These are phyloP conservation scores for Allobates femoralis DNA, from an alignment of 2,797 vertebrate genomes.

Conservation along the genomic window DNA sequence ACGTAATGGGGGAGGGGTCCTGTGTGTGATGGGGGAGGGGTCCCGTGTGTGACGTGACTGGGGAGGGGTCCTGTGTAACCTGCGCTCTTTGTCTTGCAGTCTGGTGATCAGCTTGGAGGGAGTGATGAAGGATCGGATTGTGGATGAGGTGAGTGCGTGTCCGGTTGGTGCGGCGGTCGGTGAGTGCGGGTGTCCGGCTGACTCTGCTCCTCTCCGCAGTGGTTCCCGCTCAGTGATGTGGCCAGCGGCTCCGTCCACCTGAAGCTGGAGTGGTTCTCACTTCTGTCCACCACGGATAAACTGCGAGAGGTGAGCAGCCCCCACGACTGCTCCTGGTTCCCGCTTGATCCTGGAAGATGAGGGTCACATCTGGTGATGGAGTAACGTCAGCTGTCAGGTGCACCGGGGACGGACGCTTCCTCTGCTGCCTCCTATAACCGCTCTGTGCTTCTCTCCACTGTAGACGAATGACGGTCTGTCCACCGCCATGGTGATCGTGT, in stretches of 20 bases:
- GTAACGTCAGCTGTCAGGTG: no score
- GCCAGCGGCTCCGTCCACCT: constrained; percentile 83
- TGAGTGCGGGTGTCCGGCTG: neutral
- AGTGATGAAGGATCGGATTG: constrained; percentile 83
- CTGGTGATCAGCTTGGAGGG: constrained; percentile 85
- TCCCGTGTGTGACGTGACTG: neutral
- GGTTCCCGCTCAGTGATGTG: constrained; percentile 84
- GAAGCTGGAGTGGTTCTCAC: constrained; percentile 90
- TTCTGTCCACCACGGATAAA: constrained; percentile 76
- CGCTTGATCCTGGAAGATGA: no score
- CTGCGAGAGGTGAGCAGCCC: constrained; percentile 76
- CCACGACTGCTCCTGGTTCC: neutral
- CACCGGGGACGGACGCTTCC: no score
- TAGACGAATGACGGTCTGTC: constrained; percentile 81
- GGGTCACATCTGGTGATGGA: no score
- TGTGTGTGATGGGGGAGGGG: neutral
- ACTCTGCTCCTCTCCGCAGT: constrained; percentile 75
- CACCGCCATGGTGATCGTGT: constrained; percentile 90
- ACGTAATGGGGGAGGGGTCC: neutral
- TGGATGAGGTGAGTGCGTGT: constrained; percentile 83
- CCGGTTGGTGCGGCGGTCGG: neutral
- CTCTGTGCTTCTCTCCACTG: constrained; percentile 24
- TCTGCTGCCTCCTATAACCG: neutral
- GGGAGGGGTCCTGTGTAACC: neutral
- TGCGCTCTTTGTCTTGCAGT: constrained; percentile 72